Percentiles rank a stretch among this genome's conserved stretches.
Conservation (phyloP, 1,140 invertebrate species). For the Bombus polaris region DNA sequence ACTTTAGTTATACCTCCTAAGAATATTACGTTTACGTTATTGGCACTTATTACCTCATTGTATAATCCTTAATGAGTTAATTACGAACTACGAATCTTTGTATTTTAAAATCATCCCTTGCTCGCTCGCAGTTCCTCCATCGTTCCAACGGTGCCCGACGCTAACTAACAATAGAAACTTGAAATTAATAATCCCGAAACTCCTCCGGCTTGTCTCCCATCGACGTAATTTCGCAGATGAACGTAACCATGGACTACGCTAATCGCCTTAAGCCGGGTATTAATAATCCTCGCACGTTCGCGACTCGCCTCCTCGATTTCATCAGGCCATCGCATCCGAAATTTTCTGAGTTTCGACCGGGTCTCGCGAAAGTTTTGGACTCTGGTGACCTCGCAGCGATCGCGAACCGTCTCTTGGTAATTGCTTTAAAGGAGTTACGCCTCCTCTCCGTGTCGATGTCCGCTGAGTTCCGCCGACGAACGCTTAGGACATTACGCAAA, state of each 20-base stretch:
- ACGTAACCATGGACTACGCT: neutral
- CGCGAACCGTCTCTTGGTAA: conserved; percentile 27
- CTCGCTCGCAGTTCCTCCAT: neutral
- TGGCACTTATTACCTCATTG: neutral
- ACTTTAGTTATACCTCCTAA: neutral
- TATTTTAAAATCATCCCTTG: neutral
- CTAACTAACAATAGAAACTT: conserved; percentile 12
- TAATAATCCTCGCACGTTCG: conserved; percentile 26
- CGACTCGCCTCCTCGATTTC: neutral
- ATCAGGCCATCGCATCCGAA: neutral
- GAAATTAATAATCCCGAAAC: conserved; percentile 35
- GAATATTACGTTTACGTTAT: neutral
- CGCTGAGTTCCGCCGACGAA: neutral
- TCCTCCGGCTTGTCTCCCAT: neutral
- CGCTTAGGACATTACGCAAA: conserved; percentile 60
- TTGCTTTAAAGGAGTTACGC: conserved; percentile 33
- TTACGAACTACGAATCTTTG: neutral
- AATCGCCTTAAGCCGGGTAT: conserved; percentile 29
- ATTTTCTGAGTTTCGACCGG: neutral
- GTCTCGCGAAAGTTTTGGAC: neutral
- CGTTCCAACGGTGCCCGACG: neutral
- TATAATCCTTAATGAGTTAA: neutral
- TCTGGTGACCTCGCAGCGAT: neutral
- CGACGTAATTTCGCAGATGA: conserved; percentile 26
- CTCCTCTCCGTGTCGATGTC: neutral